Conservation (phyloP, 2,888 invertebrate genomes). For the Neelides folsomi region DNA sequence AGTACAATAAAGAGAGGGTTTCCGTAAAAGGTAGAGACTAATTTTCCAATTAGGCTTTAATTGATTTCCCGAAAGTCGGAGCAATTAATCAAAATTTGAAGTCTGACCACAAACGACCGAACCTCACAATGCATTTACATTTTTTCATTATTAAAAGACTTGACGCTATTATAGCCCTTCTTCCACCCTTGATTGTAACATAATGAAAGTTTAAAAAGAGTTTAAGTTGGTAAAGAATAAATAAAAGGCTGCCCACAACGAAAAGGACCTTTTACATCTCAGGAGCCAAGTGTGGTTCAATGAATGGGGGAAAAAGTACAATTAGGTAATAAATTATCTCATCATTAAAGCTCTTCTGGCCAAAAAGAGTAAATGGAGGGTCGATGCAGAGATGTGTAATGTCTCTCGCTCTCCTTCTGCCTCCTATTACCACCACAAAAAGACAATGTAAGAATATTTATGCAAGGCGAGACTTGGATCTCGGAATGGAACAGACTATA, state of each 20-base stretch:
- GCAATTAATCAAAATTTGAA: not conserved
- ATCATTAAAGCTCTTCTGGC: slow-evolving; percentile 9
- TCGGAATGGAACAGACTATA: slow-evolving; percentile 2
- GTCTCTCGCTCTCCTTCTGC: not conserved
- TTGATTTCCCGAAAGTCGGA: slow-evolving; percentile 14
- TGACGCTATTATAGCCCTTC: too few relatives aligned
- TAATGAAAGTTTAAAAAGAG: too few relatives aligned
- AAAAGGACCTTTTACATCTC: too few relatives aligned
- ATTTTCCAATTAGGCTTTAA: slow-evolving; percentile 24
- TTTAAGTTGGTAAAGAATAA: too few relatives aligned
- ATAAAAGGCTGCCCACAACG: too few relatives aligned
- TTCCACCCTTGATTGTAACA: too few relatives aligned
- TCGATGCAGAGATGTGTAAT: not conserved
- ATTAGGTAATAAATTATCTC: slow-evolving; percentile 25
- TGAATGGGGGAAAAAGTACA: slow-evolving; percentile 17
- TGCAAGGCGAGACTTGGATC: not conserved
- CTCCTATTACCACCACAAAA: not conserved
- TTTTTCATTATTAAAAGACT: too few relatives aligned
- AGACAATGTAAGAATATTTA: too few relatives aligned
- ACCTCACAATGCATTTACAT: too few relatives aligned
- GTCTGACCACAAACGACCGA: too few relatives aligned
- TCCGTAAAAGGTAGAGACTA: slow-evolving; percentile 19
- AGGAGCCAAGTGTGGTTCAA: too few relatives aligned
- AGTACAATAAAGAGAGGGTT: slow-evolving; percentile 4
- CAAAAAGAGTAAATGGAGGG: slow-evolving; percentile 3